Conservation (phyloP, 2,888 invertebrate species). For the Nineta flava region DNA sequence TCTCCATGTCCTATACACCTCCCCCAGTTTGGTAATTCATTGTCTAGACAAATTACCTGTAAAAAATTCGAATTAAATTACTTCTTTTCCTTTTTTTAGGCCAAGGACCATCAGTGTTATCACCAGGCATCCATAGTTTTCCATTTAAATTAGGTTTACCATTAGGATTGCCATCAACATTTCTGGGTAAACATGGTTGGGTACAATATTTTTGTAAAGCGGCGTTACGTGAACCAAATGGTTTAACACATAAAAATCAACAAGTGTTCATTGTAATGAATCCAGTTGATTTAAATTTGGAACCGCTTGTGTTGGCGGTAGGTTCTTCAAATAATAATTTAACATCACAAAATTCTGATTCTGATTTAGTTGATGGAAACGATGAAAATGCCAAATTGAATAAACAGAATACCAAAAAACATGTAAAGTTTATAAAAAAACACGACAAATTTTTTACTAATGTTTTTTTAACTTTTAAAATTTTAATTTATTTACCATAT, state of each 20-base stretch:
- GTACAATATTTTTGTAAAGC: constrained; percentile 90
- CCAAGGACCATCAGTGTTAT: constrained; percentile 66
- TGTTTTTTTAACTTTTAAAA: no score
- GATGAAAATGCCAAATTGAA: not conserved
- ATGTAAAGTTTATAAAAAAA: not conserved
- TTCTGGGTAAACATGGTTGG: constrained; percentile 88
- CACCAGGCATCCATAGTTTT: constrained; percentile 88
- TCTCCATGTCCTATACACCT: no score
- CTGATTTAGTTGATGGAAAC: constrained; percentile 1
- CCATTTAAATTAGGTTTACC: constrained; percentile 86
- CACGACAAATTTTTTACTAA: not conserved
- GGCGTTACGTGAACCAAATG: constrained; percentile 72
- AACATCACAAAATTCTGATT: not conserved
- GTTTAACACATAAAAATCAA: constrained; percentile 84
- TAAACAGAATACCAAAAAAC: not conserved
- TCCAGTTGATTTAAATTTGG: constrained; percentile 82
- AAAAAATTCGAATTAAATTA: no score
- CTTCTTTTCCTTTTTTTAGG: constrained; percentile 30
- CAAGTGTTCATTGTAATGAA: constrained; percentile 97
- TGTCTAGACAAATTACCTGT: no score
- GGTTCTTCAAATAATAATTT: constrained; percentile 1
- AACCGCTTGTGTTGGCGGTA: constrained; percentile 75
- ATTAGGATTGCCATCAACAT: constrained; percentile 79
- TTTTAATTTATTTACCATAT: no score
- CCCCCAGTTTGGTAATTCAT: no score